phyloP scores from a whole-genome alignment of 2,888 invertebrate species.

The Slavum lentiscoides region DNA sequence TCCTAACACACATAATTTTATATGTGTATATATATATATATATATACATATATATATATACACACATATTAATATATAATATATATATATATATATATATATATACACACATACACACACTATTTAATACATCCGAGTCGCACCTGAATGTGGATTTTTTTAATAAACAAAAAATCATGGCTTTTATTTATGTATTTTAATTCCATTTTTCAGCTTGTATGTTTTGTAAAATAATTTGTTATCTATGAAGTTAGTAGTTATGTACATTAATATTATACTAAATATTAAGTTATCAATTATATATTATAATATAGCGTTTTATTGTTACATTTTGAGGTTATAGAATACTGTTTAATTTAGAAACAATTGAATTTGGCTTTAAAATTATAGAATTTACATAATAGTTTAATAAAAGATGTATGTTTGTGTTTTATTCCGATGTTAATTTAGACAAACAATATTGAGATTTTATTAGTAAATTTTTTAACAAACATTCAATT shows the following conservation, averaged over 20 bases:
- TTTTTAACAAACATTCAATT: not conserved
- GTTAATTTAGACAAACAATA: not conserved
- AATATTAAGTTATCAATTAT: constrained; percentile 20
- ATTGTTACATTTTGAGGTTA: constrained; percentile 24
- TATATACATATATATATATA: too few relatives aligned
- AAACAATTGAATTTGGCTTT: not conserved
- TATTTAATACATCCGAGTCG: constrained; percentile 7
- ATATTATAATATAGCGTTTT: constrained; percentile 1
- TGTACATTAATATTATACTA: constrained; percentile 13
- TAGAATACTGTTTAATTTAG: not conserved
- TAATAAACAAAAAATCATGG: not conserved
- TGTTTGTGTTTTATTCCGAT: constrained; percentile 1
- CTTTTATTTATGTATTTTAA: constrained; percentile 27
- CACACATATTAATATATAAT: constrained; percentile 1
- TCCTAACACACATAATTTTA: too few relatives aligned
- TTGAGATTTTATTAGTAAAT: not conserved
- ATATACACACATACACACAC: too few relatives aligned
- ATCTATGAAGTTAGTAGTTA: constrained; percentile 22
- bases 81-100: too few relatives aligned
- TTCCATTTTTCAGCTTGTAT: constrained; percentile 29
- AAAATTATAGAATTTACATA: not conserved
- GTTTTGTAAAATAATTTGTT: constrained; percentile 41
- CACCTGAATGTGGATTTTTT: constrained; percentile 23
- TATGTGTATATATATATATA: too few relatives aligned
- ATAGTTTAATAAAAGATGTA: not conserved